Evolutionary conservation across 2,888 invertebrate genomes (phyloP).

Genomic region (Salpingus planirostris): DNA sequence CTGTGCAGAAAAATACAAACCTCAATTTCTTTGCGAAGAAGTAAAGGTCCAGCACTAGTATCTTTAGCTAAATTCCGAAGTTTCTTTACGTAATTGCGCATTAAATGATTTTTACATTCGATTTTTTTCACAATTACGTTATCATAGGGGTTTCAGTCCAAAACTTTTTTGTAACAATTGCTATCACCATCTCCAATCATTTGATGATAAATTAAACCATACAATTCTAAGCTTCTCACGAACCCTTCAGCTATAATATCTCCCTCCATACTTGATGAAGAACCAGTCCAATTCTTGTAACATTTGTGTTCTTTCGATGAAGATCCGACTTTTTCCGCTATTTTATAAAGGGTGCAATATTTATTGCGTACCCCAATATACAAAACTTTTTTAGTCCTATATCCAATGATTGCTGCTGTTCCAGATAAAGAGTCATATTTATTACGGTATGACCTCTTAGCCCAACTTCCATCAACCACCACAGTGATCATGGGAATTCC

Average conservation of each 20-base stretch:
- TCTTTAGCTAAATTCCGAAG: conserved; percentile 2
- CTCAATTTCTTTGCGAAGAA: conserved; percentile 3
- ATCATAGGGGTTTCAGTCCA: conserved; percentile 6
- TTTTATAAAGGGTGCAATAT: conserved; percentile 6
- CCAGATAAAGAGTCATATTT: conserved; percentile 21
- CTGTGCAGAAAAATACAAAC: not conserved
- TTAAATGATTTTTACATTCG: conserved; percentile 9
- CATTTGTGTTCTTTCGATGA: conserved; percentile 4
- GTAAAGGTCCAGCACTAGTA: conserved; percentile 1
- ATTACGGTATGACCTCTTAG: conserved; percentile 8
- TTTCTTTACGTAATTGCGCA: conserved; percentile 9
- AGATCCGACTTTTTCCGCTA: not conserved
- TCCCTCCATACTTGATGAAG: conserved; percentile 10
- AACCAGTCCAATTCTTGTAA: conserved; percentile 7
- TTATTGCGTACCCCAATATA: conserved; percentile 9
- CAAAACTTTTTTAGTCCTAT: conserved; percentile 6
- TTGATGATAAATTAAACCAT: conserved; percentile 8
- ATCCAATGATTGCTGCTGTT: conserved; percentile 8
- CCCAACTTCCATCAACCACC: conserved; percentile 10
- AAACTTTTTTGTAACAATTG: conserved; percentile 8
- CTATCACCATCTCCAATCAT: conserved; percentile 11
- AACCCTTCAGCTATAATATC: conserved; percentile 11
- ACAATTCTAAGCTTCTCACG: conserved; percentile 1
- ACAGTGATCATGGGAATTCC: conserved; percentile 12
- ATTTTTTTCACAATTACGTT: conserved; percentile 6